A percentile compares a stretch with the other conserved stretches of the same genome.
These are phyloP conservation scores for Phortica okadai DNA, from an alignment of 2,888 invertebrate species.

Conservation along the genomic window DNA sequence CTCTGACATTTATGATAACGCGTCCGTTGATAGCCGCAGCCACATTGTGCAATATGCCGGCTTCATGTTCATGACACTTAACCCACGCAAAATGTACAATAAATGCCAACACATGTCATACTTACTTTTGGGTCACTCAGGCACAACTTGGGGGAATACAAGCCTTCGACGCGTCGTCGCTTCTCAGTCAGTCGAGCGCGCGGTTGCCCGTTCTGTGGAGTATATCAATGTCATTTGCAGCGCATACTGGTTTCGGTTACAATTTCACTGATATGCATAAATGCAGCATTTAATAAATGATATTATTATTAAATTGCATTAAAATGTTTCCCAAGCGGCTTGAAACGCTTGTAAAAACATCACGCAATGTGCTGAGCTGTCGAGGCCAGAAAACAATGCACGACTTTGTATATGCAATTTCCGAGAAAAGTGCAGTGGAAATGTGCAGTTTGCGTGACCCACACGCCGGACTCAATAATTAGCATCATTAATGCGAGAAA, in stretches of 20 bases:
- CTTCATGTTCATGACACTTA: background rate
- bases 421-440: background rate
- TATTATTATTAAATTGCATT: slow-evolving; percentile 6
- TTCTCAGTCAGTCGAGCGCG: background rate
- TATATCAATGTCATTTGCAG: slow-evolving; percentile 10
- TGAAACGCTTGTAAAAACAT: background rate
- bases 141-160: background rate
- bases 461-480: slow-evolving; percentile 9
- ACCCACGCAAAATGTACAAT: slow-evolving; percentile 14
- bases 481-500: slow-evolving; percentile 27
- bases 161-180: too few species aligned
- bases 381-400: slow-evolving; percentile 1
- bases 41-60: background rate
- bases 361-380: background rate
- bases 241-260: slow-evolving; percentile 7
- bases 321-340: slow-evolving; percentile 18
- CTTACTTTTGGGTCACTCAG: background rate
- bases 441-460: slow-evolving; percentile 14
- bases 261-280: slow-evolving; percentile 5
- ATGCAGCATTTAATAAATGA: slow-evolving; percentile 9
- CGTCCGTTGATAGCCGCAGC: slow-evolving; percentile 2
- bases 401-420: background rate
- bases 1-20: slow-evolving; percentile 12
- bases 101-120: slow-evolving; percentile 15
- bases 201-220: background rate